Percentiles rank a stretch among this genome's conserved stretches.
These are phyloP conservation scores for Esox masquinongy DNA, from an alignment of 2,797 vertebrate genomes.

Conservation along the genomic window DNA sequence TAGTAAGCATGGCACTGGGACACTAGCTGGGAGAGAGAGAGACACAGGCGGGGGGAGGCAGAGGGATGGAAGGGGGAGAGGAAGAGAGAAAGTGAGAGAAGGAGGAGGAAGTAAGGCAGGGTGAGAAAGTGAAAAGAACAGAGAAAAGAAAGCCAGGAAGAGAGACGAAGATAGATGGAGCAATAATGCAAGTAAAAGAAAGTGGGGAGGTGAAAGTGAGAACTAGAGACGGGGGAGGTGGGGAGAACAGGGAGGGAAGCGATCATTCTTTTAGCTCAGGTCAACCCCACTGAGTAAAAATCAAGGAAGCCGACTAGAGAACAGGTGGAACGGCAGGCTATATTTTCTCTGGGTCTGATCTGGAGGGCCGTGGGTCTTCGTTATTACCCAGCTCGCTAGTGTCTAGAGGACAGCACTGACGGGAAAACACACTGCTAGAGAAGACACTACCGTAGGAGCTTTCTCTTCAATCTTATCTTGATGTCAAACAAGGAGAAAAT, in stretches of 20 bases:
- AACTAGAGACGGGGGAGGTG: neutral
- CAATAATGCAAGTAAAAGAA: neutral
- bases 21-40: neutral
- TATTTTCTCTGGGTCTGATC: neutral
- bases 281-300: neutral
- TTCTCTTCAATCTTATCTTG: neutral
- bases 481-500: neutral
- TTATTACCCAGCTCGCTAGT: neutral
- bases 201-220: neutral
- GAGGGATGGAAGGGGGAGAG: neutral
- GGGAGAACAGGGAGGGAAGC: neutral
- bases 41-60: neutral
- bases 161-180: neutral
- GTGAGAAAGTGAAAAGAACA: neutral
- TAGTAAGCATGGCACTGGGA: neutral
- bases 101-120: neutral
- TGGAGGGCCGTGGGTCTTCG: neutral
- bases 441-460: neutral
- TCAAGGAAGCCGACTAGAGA: slow-evolving; percentile 7
- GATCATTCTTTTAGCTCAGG: neutral
- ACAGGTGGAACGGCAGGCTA: neutral
- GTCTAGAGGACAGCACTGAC: neutral
- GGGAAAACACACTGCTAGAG: neutral
- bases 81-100: neutral
- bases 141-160: neutral